These are phyloP conservation scores for Melanotaenia duboulayi DNA, from an alignment of 2,113 vertebrate species.

Conservation along the genomic window DNA sequence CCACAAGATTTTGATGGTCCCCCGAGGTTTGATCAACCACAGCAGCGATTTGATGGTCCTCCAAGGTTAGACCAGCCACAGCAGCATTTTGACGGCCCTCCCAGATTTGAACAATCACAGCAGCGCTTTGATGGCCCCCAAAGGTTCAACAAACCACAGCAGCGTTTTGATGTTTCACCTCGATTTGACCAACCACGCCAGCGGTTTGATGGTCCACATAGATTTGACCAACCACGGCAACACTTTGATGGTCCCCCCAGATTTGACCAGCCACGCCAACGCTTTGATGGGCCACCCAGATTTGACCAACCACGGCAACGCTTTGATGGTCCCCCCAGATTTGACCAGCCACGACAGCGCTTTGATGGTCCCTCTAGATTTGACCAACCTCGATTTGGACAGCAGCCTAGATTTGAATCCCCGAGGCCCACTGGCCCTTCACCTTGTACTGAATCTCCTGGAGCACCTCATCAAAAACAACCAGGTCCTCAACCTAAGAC, in stretches of 20 bases:
- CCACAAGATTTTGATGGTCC: constrained; percentile 36
- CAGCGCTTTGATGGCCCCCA: constrained; percentile 44
- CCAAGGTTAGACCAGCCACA: constrained; percentile 64
- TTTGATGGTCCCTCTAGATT: constrained; percentile 85
- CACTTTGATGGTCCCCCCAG: constrained; percentile 77
- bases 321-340: constrained; percentile 85
- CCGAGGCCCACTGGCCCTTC: constrained; percentile 29
- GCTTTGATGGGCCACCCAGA: constrained; percentile 84
- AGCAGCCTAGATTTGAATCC: constrained; percentile 61
- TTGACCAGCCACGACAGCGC: constrained; percentile 61
- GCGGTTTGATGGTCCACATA: constrained; percentile 41
- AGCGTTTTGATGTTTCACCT: constrained; percentile 42
- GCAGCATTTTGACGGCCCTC: constrained; percentile 77
- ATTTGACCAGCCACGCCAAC: constrained; percentile 60
- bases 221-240: constrained; percentile 69
- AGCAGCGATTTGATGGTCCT: constrained; percentile 31
- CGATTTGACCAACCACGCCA: constrained; percentile 41
- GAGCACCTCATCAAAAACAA: constrained; percentile 50
- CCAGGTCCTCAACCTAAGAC: constrained; percentile 46
- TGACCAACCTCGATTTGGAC: constrained; percentile 68
- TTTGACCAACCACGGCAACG: constrained; percentile 74
- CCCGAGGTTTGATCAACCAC: constrained; percentile 4
- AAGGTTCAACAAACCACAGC: constrained; percentile 59
- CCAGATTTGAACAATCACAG: constrained; percentile 60
- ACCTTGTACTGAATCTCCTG: constrained; percentile 60